Evolutionary conservation across 2,797 vertebrate species (phyloP), one percentile per base, ranked within the genome.

Genomic region (Acrossocheilus fasciatus): DNA sequence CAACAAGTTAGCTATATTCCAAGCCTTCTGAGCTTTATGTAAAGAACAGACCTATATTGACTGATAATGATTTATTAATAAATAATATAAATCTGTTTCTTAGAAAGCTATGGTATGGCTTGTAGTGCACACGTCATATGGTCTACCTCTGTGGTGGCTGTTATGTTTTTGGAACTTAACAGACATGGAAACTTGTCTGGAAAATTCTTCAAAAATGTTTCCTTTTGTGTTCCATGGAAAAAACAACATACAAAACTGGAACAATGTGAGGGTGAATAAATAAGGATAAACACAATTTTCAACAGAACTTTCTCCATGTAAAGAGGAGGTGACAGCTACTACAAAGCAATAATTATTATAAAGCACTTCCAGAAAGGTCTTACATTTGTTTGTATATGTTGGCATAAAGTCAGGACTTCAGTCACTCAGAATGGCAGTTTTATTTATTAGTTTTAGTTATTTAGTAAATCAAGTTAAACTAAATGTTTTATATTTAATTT

Each of bases 221-320:
- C 17, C 57, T 64, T 64, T 80, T 80, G 57, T 80, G 77, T 64
- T 80, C 4, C 41, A 4, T 64, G 77, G 77, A 64, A 80, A 80
- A 64, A 80, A 80, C 39, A 79, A 79, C 77, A 79, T 43, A 45
- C 23, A 43, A 9, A n/a, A 17, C 39, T 18, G n/a, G 39, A 79
- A 62, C 54, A 62, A 43, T 39, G 18, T 26, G 12, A 79, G 57
- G 17, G 41, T 20, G 15, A 45, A 80, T 80, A 45, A 64, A 64
- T 45, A 43, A 64, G 43, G 57, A 78, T 15, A 8, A 41, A 78
- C 75, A n/a, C 20, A 41, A 57, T 57, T 77, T 62, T 62, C 39
- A 43, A 43, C 54, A 43, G 36, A 79, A 79, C 39, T 18, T 66
- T 66, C 43, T 50, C 43, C 26, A 68, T 68, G 45, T 47, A 4